Evolutionary conservation across 2,888 invertebrate species (phyloP), one percentile per base, ranked within the genome.

Genomic region (Plebejus melissa): DNA sequence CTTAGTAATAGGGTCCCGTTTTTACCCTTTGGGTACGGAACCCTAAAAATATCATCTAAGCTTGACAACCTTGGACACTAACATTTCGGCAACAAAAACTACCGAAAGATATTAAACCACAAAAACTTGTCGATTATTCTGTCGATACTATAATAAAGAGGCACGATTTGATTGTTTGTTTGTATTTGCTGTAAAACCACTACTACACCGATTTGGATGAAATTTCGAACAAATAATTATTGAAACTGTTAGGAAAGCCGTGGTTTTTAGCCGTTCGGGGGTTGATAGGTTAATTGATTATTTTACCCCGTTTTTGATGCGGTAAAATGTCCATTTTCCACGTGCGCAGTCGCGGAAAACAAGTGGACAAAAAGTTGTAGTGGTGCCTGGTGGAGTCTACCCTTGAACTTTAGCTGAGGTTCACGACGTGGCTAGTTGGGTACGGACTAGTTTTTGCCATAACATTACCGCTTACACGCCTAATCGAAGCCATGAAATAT

Each of bases 351-450:
- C 54, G 4, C 54, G 4, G 16, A 54, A 54, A 54, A 16, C 54
- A 4, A 4, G n/a, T 22, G 22, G 22, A 22, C 58, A 22, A 58
- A n/a, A 22, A 22, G 58, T 22, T 22, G 7, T 22, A 22, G 58
- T n/a, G 22, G 13, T 22, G 22, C 22, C 22, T 22, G 22, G 22
- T 16, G 4, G 54, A 16, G 1, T 16, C 7, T 22, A 58, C 7
- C 58, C 58, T 58, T 58, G 58, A 58, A 58, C 58, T 58, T 58
- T 58, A 58, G n/a, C 7, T n/a, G 13, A 58, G 58, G 58, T 58
- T 58, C 58, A 58, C 22, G 54, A 3, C 4, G 4, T 54, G 54
- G 54, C 16, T 54, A 58, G 58, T 58, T 58, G 22, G n/a, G 9
- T 11, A 11, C 46, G 11, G 54, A 58, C n/a, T 58, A 58, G 58